Evolutionary conservation across 2,888 invertebrate species (phyloP).

Genomic region (Stegophylla sp.): DNA sequence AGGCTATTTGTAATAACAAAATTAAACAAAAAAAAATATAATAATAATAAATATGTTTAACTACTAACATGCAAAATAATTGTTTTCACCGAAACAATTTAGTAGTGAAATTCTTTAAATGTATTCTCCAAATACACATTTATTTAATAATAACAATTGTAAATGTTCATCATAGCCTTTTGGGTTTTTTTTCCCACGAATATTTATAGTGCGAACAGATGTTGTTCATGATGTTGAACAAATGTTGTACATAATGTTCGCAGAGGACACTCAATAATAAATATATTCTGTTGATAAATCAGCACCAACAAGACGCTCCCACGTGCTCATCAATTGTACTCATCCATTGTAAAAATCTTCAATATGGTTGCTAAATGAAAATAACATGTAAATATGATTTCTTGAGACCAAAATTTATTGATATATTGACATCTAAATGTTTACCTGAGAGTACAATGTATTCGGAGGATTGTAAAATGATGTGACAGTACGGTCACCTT

Average conservation of each 20-base stretch:
- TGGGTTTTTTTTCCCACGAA: slow-evolving; percentile 10
- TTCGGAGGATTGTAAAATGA: slow-evolving; percentile 62
- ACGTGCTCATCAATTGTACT: slow-evolving; percentile 43
- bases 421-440: not conserved
- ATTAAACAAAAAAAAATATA: not conserved
- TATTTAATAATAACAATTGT: slow-evolving; percentile 32
- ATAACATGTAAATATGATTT: slow-evolving; percentile 3
- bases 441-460: slow-evolving; percentile 62
- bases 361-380: slow-evolving; percentile 45
- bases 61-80: slow-evolving; percentile 33
- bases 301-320: slow-evolving; percentile 56
- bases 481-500: slow-evolving; percentile 67
- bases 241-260: slow-evolving; percentile 14
- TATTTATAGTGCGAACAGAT: slow-evolving; percentile 20
- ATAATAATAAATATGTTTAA: slow-evolving; percentile 34
- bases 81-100: slow-evolving; percentile 40
- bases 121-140: slow-evolving; percentile 35
- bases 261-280: slow-evolving; percentile 43
- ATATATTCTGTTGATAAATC: slow-evolving; percentile 47
- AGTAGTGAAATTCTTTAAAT: slow-evolving; percentile 34
- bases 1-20: not conserved
- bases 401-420: not conserved
- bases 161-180: slow-evolving; percentile 45
- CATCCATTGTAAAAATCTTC: slow-evolving; percentile 40
- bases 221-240: slow-evolving; percentile 35